These are phyloP conservation scores for Daboia siamensis DNA, from an alignment of 2,113 vertebrate species.

Conservation along the genomic window DNA sequence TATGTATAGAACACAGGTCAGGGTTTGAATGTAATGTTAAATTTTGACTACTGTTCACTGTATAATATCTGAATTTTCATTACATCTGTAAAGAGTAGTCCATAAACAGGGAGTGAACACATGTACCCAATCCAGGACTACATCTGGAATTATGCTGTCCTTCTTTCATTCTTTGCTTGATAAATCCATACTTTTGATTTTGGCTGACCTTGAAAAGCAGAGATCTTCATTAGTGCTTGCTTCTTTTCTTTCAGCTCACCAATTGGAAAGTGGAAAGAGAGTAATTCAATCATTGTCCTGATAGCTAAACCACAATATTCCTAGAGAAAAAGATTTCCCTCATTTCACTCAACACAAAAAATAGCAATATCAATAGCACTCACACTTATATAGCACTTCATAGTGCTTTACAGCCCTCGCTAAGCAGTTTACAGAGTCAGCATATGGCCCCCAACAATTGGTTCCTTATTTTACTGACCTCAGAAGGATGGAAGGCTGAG, in stretches of 20 bases:
- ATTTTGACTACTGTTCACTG: neutral
- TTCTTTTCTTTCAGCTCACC: neutral
- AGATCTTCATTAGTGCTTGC: neutral
- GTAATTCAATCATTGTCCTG: neutral
- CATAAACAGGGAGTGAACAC: neutral
- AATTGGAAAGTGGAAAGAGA: neutral
- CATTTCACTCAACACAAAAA: neutral
- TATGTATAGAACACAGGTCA: neutral
- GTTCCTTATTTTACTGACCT: neutral
- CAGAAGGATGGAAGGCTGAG: neutral
- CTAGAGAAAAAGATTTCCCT: neutral
- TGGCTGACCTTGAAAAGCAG: neutral
- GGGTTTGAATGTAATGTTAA: neutral
- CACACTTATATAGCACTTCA: neutral
- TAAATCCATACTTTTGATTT: neutral
- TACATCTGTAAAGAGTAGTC: neutral
- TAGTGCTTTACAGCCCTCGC: neutral
- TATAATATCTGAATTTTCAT: neutral
- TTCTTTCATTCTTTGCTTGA: neutral
- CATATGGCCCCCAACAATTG: neutral
- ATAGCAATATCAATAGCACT: neutral
- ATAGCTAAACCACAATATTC: neutral
- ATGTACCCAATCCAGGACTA: neutral
- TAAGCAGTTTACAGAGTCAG: neutral
- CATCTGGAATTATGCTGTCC: neutral